phyloP scores from a whole-genome alignment of 2,888 invertebrate genomes.

The Thymelicus lineola region DNA sequence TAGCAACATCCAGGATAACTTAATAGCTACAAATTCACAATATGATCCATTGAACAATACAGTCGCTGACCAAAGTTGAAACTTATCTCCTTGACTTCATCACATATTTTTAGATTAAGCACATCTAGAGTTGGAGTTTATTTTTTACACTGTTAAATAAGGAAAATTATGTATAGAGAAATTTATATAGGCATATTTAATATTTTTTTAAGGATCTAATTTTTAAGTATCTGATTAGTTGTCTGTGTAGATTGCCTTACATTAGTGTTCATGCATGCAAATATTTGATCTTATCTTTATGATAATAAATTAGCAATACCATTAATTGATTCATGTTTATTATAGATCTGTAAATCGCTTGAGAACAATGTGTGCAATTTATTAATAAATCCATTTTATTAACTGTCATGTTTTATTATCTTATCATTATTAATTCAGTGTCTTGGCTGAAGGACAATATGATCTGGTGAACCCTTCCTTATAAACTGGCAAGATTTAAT shows the following conservation, averaged over 20 bases:
- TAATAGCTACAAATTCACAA: constrained; percentile 19
- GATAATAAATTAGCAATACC: constrained; percentile 5
- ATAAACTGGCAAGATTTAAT: too few relatives aligned
- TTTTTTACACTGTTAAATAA: constrained; percentile 45
- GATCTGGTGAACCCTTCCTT: too few relatives aligned
- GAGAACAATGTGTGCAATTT: constrained; percentile 23
- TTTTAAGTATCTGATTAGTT: constrained; percentile 8
- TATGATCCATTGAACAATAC: constrained; percentile 12
- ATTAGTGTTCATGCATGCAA: constrained; percentile 27
- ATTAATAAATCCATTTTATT: constrained; percentile 25
- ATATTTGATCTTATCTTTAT: constrained; percentile 8
- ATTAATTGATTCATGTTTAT: constrained; percentile 19
- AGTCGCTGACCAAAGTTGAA: constrained; percentile 54
- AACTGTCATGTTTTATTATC: not conserved
- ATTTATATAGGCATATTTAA: constrained; percentile 17
- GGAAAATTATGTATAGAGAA: constrained; percentile 36
- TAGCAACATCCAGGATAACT: not conserved
- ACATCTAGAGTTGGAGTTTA: constrained; percentile 36
- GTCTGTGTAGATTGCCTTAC: constrained; percentile 12
- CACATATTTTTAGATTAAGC: constrained; percentile 26
- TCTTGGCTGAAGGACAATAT: too few relatives aligned
- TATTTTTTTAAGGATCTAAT: constrained; percentile 20
- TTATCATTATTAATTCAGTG: too few relatives aligned
- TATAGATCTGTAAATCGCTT: constrained; percentile 29
- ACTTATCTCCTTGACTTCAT: constrained; percentile 25